phyloP scores from a whole-genome alignment of 2,113 vertebrate species.

The Rhynchomys soricoides region DNA sequence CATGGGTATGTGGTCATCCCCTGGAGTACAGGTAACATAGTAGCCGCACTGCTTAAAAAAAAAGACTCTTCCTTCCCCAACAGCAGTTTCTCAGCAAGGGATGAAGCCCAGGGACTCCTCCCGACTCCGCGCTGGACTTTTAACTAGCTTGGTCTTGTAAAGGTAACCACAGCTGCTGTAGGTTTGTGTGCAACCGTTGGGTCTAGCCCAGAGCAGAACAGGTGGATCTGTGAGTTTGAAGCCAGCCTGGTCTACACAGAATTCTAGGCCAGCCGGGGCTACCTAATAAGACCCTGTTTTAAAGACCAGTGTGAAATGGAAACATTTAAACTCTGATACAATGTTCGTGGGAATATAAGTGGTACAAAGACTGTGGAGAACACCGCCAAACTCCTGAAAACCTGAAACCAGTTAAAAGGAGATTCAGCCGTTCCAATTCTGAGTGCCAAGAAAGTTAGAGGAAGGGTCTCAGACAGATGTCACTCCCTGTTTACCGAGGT shows the following conservation, averaged over 20 bases:
- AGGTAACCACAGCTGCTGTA: not conserved
- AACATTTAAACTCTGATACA: not conserved
- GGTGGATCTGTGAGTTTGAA: not conserved
- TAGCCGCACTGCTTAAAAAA: not conserved
- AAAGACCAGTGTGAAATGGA: not conserved
- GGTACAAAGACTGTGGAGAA: not conserved
- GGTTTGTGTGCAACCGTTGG: not conserved
- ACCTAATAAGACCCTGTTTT: not conserved
- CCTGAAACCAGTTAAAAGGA: not conserved
- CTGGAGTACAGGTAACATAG: not conserved
- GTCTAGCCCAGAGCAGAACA: not conserved
- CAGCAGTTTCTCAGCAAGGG: not conserved
- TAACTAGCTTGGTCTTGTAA: not conserved
- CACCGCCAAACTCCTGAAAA: not conserved
- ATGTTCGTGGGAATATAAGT: not conserved
- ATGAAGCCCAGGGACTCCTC: not conserved
- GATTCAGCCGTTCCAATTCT: not conserved
- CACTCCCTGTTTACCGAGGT: not conserved
- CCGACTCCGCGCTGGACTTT: not conserved
- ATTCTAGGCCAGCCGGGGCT: not conserved
- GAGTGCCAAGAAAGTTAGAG: not conserved
- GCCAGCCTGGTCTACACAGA: not conserved
- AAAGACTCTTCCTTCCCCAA: not conserved
- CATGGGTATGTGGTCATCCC: not conserved
- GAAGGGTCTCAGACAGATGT: not conserved